A percentile compares a stretch with the other conserved stretches of the same genome.
These are phyloP conservation scores for Molossus alvarezi DNA, from an alignment of 2,797 vertebrate genomes.

Conservation along the genomic window DNA sequence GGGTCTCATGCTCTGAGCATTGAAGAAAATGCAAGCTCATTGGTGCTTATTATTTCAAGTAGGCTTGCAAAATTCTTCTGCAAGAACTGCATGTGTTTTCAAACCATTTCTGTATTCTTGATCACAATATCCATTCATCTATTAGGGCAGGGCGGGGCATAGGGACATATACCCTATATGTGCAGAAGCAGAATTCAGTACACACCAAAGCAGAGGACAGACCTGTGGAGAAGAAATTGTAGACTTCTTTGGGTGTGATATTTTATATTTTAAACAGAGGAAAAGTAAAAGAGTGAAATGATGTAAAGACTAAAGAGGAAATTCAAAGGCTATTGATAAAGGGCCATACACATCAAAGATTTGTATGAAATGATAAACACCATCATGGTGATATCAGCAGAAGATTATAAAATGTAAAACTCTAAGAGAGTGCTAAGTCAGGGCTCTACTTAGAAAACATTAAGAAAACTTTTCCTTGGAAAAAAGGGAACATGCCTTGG, in stretches of 20 bases:
- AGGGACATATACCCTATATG: background rate
- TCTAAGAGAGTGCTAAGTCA: background rate
- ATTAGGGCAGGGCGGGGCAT: background rate
- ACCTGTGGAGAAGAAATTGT: background rate
- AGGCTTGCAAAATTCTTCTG: background rate
- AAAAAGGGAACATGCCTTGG: background rate
- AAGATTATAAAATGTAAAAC: background rate
- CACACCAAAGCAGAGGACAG: background rate
- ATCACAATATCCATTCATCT: background rate
- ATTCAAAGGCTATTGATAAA: background rate
- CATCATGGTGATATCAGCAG: background rate
- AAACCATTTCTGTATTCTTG: background rate
- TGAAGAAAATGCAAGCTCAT: background rate
- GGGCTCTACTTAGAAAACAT: background rate
- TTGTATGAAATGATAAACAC: background rate
- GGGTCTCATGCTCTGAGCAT: background rate
- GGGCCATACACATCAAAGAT: background rate
- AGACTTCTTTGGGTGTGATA: background rate
- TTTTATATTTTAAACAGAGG: conserved; percentile 33
- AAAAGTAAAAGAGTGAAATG: background rate
- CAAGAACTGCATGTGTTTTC: background rate
- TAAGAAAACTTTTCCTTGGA: background rate
- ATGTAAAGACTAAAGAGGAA: background rate
- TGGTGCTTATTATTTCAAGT: background rate
- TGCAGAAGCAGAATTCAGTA: background rate